Conservation (phyloP, 2,797 vertebrate genomes). For the Bovichtus variegatus region DNA sequence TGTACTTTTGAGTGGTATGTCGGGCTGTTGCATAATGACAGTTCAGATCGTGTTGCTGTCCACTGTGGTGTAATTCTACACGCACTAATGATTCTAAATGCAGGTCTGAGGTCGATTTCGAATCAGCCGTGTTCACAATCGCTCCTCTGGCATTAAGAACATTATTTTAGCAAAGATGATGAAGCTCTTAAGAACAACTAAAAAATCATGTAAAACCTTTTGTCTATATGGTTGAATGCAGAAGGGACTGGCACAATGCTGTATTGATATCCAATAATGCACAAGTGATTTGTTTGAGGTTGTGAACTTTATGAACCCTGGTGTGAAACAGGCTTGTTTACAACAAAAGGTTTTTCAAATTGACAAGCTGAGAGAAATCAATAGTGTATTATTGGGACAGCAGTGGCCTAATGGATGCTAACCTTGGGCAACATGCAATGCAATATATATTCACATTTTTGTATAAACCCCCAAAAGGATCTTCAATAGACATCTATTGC, state of each 20-base stretch:
- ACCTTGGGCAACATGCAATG: neutral
- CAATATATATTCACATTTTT: neutral
- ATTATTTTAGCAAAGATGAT: neutral
- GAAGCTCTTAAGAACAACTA: neutral
- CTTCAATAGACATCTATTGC: neutral
- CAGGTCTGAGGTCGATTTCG: constrained; percentile 21
- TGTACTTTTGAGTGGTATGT: constrained; percentile 26
- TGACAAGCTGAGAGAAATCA: constrained; percentile 25
- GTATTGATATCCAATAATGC: constrained; percentile 21
- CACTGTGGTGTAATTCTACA: constrained; percentile 53
- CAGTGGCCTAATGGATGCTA: neutral
- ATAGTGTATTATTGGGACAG: constrained; percentile 6
- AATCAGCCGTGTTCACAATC: constrained; percentile 9
- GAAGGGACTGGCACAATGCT: neutral
- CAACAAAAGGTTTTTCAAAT: neutral
- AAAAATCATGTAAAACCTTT: neutral
- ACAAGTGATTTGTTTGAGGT: neutral
- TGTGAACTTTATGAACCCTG: constrained; percentile 25
- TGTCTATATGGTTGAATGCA: neutral
- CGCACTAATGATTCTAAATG: constrained; percentile 46
- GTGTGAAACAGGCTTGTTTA: constrained; percentile 20
- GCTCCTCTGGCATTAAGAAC: neutral
- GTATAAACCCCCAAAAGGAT: neutral
- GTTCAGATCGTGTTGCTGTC: constrained; percentile 57
- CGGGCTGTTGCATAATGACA: constrained; percentile 53